Evolutionary conservation across 2,888 invertebrate species (phyloP).

Genomic region (Prosapia bicincta): DNA sequence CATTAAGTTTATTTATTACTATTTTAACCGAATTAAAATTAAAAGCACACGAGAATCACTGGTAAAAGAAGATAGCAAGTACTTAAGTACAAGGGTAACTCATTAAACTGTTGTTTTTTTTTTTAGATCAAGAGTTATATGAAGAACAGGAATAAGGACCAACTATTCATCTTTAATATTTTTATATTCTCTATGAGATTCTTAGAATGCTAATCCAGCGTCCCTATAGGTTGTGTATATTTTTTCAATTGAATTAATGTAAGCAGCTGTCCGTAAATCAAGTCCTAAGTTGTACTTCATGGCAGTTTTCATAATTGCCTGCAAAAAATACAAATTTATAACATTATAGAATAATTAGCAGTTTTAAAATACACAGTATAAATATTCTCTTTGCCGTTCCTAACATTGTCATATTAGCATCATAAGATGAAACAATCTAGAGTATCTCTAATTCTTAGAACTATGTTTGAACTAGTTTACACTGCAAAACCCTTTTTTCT

Average conservation of each 20-base stretch:
- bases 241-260: constrained; percentile 93
- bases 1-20: neutral
- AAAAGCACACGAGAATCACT: neutral
- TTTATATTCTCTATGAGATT: neutral
- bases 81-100: neutral
- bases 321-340: no score
- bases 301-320: constrained; percentile 92
- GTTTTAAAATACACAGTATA: no score
- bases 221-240: constrained; percentile 93
- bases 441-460: no score
- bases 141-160: neutral
- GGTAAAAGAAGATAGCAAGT: neutral
- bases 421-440: no score
- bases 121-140: neutral
- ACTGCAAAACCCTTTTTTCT: no score
- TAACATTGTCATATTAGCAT: no score
- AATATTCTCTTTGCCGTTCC: no score
- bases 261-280: constrained; percentile 95
- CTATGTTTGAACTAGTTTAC: no score
- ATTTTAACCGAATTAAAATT: neutral
- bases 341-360: no score
- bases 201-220: constrained; percentile 89
- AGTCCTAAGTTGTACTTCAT: constrained; percentile 89
- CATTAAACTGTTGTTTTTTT: neutral
- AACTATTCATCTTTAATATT: neutral